These are phyloP conservation scores for Ginglymostoma cirratum DNA, from an alignment of 2,113 vertebrate genomes.

Conservation along the genomic window DNA sequence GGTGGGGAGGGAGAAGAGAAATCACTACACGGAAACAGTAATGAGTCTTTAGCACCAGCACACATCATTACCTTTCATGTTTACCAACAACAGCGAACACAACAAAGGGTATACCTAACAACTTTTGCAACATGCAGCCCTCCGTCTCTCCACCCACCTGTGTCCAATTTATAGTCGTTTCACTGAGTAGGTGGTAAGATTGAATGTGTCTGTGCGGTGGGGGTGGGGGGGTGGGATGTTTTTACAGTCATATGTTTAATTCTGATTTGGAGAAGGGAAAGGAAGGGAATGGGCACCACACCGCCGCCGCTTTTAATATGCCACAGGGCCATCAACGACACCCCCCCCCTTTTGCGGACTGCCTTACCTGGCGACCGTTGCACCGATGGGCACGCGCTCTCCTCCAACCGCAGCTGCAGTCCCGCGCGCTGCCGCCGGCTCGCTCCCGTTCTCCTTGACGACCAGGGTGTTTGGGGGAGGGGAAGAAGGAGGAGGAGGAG, in stretches of 20 bases:
- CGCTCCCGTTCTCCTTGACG: conserved; percentile 6
- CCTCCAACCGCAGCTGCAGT: background rate
- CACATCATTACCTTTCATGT: background rate
- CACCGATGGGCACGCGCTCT: background rate
- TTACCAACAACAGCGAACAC: background rate
- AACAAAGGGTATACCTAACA: background rate
- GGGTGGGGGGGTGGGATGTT: background rate
- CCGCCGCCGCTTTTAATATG: background rate
- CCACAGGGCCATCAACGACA: too few relatives aligned
- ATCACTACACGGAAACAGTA: background rate
- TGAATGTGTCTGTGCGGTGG: background rate
- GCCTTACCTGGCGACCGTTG: background rate
- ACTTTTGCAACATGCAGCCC: background rate
- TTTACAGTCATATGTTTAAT: background rate
- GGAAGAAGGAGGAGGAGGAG: too few relatives aligned
- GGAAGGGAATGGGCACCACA: background rate
- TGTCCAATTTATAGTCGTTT: background rate
- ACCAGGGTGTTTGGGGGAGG: background rate
- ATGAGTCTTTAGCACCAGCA: background rate
- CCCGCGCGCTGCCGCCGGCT: background rate
- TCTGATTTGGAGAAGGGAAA: too few relatives aligned
- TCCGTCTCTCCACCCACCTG: background rate
- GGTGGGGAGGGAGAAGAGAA: background rate
- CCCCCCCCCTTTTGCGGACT: background rate
- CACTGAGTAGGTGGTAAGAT: background rate